Base-by-base conservation (phyloP, 2,113 vertebrate genomes). In the Oplegnathus fasciatus region DNA sequence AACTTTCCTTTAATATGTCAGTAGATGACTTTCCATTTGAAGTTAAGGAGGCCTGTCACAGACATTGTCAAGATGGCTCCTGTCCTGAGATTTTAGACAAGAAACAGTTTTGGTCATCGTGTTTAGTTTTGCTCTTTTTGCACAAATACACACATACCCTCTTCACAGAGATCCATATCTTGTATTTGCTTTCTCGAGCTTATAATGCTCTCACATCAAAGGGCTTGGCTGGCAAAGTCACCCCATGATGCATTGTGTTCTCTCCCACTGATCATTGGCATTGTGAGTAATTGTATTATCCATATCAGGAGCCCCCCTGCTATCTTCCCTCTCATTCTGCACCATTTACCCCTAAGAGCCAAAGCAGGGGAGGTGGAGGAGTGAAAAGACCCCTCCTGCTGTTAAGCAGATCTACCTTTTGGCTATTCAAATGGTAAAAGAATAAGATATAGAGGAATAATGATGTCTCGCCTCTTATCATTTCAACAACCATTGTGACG, bases 191-290 rank as follows among this genome's bases (percentile, higher is more conserved):
- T 90, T 87, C 77, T 76, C 70, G 72, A 82, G 67, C 55, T 82
- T 62, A 52, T 87, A 71, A 87, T 91, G 81, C 73, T 85, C 80
- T 91, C 80, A 92, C 91, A 92, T 95, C 94, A 96, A 95, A 95
- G 92, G 92, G 67, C 75, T 55, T 48, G 15, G 89, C 84, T 76
- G 75, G 76, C 69, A 86, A 78, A 91, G 90, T 78, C 80, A 69
- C 83, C 85, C 90, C 83, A 66, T 90, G 86, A 92, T 94, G 89
- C 92, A 67, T 72, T 82, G 83, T 52, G 84, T 74, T 85, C 82
- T 86, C 86, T 85, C 81, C 90, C 86, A 82, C 88, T 94, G 92
- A 93, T 94, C 91, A 81, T 34, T 81, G 85, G 78, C 89, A 89
- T 88, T 88, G 90, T 76, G 75, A 79, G 85, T 91, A 91, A 94